Percentiles rank a stretch among this genome's conserved stretches.
phyloP scores from a whole-genome alignment of 2,797 vertebrate genomes.

The Spondyliosoma cantharus region DNA sequence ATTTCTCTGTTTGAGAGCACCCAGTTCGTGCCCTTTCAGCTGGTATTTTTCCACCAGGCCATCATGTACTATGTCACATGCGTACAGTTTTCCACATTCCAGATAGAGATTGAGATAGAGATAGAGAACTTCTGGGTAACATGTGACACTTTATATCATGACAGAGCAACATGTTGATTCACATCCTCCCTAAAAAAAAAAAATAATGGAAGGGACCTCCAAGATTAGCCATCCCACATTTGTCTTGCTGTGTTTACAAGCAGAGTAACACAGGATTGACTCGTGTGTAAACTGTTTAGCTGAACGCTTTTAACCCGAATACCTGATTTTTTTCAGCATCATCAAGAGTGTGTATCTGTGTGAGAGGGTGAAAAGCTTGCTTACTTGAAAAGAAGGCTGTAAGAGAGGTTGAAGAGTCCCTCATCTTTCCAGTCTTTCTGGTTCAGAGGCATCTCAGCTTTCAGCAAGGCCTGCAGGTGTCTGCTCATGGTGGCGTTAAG shows the following conservation, averaged over 20 bases:
- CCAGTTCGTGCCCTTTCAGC: neutral
- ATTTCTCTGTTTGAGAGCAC: neutral
- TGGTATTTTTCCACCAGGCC: slow-evolving; percentile 35
- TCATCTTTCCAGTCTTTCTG: slow-evolving; percentile 84
- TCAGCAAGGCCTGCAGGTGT: slow-evolving; percentile 82
- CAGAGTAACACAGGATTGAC: slow-evolving; percentile 27
- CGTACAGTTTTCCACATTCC: neutral
- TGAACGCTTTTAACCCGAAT: slow-evolving; percentile 14
- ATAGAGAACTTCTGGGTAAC: too few species aligned
- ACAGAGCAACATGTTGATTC: neutral
- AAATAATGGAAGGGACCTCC: slow-evolving; percentile 8
- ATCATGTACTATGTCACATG: neutral
- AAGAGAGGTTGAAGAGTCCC: slow-evolving; percentile 87
- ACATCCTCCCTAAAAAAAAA: slow-evolving; percentile 4
- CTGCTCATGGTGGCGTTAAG: slow-evolving; percentile 81
- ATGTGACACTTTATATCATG: neutral
- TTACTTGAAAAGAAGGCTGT: slow-evolving; percentile 88
- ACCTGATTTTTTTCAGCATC: slow-evolving; percentile 2
- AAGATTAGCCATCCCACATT: slow-evolving; percentile 43
- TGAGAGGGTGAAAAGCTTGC: slow-evolving; percentile 13
- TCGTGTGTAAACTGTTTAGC: slow-evolving; percentile 82
- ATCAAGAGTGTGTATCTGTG: neutral
- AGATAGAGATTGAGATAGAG: neutral
- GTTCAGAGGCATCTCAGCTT: slow-evolving; percentile 67
- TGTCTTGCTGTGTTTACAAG: slow-evolving; percentile 74